Evolutionary conservation across 2,113 vertebrate species (phyloP), one percentile per base, ranked within the genome.

Genomic region (Daboia siamensis): DNA sequence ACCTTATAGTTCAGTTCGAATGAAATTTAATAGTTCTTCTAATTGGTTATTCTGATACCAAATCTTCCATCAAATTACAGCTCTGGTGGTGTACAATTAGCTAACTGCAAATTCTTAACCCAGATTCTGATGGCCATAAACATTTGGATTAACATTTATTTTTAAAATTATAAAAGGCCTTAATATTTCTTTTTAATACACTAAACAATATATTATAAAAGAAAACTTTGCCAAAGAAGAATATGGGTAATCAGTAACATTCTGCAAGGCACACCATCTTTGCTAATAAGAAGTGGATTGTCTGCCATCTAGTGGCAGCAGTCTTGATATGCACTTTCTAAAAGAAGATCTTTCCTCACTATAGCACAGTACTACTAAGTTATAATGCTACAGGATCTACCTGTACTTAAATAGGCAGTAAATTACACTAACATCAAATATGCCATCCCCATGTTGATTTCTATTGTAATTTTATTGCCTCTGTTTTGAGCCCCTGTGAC

Each of bases 301-400:
- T 94, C 94, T 29, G 96, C 95, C 97, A 96, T 88, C 96, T 97
- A 94, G 92, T 97, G 97, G 96, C 94, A 86, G 26, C n/a, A 61
- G 80, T 44, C 15, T 64, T 21, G 23, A 24, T 94, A 33, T 33
- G 0, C 33, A 39, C 33, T 44, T 80, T 80, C 33, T 80, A 44
- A 80, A 80, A 80, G 74, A 21, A 80, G 74, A 39, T 80, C 6
- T 80, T 80, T 80, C 33, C 17, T 21, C 74, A 0, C 33, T 21
- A 10, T n/a, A 33, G 12, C n/a, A 6, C 29, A 69, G 64, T n/a
- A 80, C 17, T n/a, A 80, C 17, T 80, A 39, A 39, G 8, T 39
- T 21, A 80, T 80, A 80, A 80, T 44, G 33, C 74, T 21, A 80
- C 64, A 69, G 64, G 29, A n/a, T 80, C 74, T 21, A 39, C 69